These are phyloP conservation scores for Sciurus carolinensis DNA, from an alignment of 2,797 vertebrate species.

Conservation along the genomic window DNA sequence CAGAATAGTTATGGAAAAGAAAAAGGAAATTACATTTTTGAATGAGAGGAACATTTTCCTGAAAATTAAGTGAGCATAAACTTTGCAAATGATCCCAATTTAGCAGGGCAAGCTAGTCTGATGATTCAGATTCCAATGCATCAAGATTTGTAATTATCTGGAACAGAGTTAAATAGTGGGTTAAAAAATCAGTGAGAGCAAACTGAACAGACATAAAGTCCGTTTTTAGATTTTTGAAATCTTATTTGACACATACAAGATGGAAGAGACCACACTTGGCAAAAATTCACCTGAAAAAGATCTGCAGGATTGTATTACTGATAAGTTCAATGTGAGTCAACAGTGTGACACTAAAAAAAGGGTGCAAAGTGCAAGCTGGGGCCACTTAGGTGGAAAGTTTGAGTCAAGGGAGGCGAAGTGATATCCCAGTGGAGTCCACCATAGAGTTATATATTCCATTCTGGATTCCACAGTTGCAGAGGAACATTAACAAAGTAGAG, in stretches of 20 bases:
- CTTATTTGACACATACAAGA: background rate
- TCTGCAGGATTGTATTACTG: background rate
- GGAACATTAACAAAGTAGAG: background rate
- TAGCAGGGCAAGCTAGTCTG: background rate
- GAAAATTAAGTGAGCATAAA: background rate
- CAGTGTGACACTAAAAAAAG: background rate
- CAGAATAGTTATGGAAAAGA: background rate
- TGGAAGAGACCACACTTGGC: background rate
- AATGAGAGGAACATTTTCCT: background rate
- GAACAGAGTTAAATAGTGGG: background rate
- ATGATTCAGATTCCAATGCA: background rate
- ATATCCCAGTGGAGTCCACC: background rate
- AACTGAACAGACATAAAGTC: constrained; percentile 14
- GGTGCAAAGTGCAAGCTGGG: constrained; percentile 16
- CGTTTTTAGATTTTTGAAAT: background rate
- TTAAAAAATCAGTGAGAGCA: background rate
- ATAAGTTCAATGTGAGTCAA: constrained; percentile 4
- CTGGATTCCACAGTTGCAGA: background rate
- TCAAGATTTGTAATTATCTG: background rate
- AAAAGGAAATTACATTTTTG: background rate
- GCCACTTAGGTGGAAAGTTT: background rate
- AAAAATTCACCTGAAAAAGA: constrained; percentile 6
- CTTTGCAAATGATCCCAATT: constrained; percentile 16
- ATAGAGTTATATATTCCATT: background rate
- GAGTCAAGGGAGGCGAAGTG: background rate